A percentile compares a stretch with the other conserved stretches of the same genome.
Conservation (phyloP, 2,113 vertebrate genomes). For the Crocuta crocuta region DNA sequence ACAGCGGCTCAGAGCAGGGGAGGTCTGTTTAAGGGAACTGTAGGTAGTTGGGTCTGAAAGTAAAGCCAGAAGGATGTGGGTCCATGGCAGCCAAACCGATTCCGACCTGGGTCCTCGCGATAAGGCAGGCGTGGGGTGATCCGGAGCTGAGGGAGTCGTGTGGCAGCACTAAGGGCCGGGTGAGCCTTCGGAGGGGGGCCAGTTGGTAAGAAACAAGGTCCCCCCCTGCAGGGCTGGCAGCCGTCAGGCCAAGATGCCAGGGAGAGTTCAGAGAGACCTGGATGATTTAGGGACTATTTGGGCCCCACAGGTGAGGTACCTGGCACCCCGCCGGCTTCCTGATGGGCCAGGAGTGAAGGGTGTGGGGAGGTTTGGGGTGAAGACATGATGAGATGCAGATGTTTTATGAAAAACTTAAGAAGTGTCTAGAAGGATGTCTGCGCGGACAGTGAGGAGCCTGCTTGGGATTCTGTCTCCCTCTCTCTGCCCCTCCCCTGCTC, state of each 20-base stretch:
- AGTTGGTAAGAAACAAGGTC: neutral
- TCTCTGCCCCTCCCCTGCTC: too few species aligned
- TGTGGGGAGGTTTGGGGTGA: neutral
- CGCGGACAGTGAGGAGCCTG: too few species aligned
- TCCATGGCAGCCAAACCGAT: neutral
- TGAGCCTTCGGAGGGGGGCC: neutral
- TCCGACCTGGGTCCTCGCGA: neutral
- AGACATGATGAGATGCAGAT: neutral
- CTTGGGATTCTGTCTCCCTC: too few species aligned
- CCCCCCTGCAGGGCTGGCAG: neutral
- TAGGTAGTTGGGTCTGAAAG: neutral
- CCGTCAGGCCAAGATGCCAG: rapidly evolving
- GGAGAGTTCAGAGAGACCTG: neutral
- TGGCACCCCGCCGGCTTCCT: neutral
- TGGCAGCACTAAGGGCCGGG: neutral
- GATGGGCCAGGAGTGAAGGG: neutral
- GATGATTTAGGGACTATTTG: neutral
- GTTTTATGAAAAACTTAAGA: neutral
- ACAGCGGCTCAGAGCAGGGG: neutral
- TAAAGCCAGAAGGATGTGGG: neutral
- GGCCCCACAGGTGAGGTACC: neutral
- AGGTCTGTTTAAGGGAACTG: neutral
- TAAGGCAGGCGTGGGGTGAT: rapidly evolving
- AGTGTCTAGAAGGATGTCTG: neutral
- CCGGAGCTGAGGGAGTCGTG: neutral